Evolutionary conservation across 2,797 vertebrate species (phyloP).

Genomic region (Melanotaenia boesemani): DNA sequence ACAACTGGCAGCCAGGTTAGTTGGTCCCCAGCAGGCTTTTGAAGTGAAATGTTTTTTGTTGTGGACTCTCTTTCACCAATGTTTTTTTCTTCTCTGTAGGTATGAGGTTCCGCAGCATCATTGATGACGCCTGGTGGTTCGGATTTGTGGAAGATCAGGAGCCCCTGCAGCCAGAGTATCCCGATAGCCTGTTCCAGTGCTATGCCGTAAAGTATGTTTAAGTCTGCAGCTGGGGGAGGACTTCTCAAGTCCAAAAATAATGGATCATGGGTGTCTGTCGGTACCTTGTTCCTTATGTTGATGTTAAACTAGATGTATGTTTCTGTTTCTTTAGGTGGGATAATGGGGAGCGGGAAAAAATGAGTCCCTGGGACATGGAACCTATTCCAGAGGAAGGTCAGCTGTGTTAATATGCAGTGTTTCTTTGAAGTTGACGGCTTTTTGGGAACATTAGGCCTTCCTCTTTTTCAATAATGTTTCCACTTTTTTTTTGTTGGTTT

Average conservation of each 20-base stretch:
- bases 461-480: not conserved
- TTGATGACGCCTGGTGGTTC: conserved; percentile 99
- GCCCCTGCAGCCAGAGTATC: conserved; percentile 95
- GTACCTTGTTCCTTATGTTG: not conserved
- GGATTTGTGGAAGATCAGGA: conserved; percentile 96
- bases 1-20: conserved; percentile 95
- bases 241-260: not conserved
- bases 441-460: not conserved
- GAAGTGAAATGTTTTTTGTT: not conserved
- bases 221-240: not conserved
- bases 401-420: conserved; percentile 37
- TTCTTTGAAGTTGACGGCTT: not conserved
- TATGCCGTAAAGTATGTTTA: conserved; percentile 91
- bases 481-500: not conserved
- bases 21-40: not conserved
- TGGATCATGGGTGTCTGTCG: not conserved
- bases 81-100: conserved; percentile 44
- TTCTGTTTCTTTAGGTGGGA: conserved; percentile 89
- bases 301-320: not conserved
- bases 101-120: conserved; percentile 91
- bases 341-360: conserved; percentile 95
- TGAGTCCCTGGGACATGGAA: conserved; percentile 99
- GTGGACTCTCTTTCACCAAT: not conserved
- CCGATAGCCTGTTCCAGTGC: conserved; percentile 98
- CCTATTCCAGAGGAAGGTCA: conserved; percentile 95